Evolutionary conservation across 30 jellyfish, hydroid and myxozoan genomes (phyloP).

Genomic region (Morbakka virulenta): DNA sequence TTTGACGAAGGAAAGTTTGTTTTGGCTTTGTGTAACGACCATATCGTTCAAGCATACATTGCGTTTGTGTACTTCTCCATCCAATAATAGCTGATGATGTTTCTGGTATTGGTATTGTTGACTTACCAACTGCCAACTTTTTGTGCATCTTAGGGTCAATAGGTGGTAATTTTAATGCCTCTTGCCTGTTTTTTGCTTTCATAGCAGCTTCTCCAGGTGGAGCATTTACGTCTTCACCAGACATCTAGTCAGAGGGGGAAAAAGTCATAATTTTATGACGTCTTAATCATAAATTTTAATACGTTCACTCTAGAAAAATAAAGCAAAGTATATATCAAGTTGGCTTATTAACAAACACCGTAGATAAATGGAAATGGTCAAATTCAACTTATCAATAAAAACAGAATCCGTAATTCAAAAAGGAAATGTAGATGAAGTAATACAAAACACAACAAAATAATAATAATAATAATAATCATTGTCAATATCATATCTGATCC

Average conservation of each 20-base stretch:
- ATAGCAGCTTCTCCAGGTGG: slow-evolving; percentile 52
- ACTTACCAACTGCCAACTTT: slow-evolving; percentile 58
- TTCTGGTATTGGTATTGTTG: slow-evolving; percentile 63
- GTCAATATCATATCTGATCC: too few relatives aligned
- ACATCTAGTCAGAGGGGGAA: slow-evolving; percentile 19
- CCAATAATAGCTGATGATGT: slow-evolving; percentile 81
- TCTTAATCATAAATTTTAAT: too few relatives aligned
- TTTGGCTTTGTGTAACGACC: slow-evolving; percentile 81
- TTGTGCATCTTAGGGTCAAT: slow-evolving; percentile 49
- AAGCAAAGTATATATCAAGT: too few relatives aligned
- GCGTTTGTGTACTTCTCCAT: slow-evolving; percentile 83
- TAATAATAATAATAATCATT: too few relatives aligned
- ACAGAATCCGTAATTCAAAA: too few relatives aligned
- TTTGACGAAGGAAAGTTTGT: slow-evolving; percentile 46
- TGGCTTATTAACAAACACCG: too few relatives aligned
- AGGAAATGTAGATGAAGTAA: too few relatives aligned
- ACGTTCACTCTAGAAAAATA: too few relatives aligned
- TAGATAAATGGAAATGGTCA: too few relatives aligned
- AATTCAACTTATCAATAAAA: too few relatives aligned
- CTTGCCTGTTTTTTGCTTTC: slow-evolving; percentile 62
- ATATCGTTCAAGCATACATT: slow-evolving; percentile 73
- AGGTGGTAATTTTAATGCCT: slow-evolving; percentile 79
- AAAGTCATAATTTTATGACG: neutral
- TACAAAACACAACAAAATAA: too few relatives aligned
- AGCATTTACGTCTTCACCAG: slow-evolving; percentile 40